A percentile compares a stretch with the other conserved stretches of the same genome.
These are phyloP conservation scores for Castor canadensis DNA, from an alignment of 2,113 vertebrate genomes.

Conservation along the genomic window DNA sequence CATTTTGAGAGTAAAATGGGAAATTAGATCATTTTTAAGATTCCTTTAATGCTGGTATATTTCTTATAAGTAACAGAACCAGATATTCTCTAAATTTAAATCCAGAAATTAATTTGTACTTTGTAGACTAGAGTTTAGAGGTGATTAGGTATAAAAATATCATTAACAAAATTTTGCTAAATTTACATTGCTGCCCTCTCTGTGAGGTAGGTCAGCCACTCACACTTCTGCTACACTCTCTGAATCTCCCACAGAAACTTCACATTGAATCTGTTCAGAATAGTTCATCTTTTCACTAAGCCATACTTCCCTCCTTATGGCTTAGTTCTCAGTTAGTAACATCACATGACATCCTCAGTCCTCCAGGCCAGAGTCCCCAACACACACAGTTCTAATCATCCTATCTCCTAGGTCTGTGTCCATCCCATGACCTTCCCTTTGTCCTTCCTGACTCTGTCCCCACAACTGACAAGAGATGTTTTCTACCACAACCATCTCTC, in stretches of 20 bases:
- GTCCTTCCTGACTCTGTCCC: neutral
- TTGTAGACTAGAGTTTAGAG: slow-evolving; percentile 46
- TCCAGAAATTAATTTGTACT: slow-evolving; percentile 47
- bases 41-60: slow-evolving; percentile 26
- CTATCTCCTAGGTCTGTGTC: neutral
- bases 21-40: slow-evolving; percentile 44
- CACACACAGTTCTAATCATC: no score
- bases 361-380: neutral
- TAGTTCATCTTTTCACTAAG: neutral
- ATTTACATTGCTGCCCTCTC: neutral
- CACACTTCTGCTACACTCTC: neutral
- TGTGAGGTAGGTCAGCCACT: neutral
- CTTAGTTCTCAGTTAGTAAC: neutral
- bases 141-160: neutral
- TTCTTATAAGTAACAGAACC: slow-evolving; percentile 8
- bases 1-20: slow-evolving; percentile 13
- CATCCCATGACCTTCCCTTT: neutral
- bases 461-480: no score
- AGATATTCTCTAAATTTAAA: neutral
- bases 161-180: slow-evolving; percentile 38
- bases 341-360: no score
- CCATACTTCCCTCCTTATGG: neutral
- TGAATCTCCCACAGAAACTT: neutral
- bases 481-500: neutral
- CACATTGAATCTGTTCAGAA: neutral